Evolutionary conservation across 2,888 invertebrate genomes (phyloP), one percentile per base, ranked within the genome.

Genomic region (Sussaba pulchella): DNA sequence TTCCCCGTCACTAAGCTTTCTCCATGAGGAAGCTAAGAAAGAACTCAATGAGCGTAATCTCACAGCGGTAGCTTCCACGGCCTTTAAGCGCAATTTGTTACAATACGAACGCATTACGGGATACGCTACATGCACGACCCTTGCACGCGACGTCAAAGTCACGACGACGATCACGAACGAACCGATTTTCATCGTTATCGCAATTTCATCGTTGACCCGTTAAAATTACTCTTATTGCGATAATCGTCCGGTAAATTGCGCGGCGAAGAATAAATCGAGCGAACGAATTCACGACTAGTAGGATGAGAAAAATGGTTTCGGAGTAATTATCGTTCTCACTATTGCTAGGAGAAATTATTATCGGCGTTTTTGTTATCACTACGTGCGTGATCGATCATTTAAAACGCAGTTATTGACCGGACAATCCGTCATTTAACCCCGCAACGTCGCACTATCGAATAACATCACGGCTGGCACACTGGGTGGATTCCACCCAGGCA

Each of bases 251-350:
- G 50, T 59, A 64, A 61, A 66, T 75, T 79, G 24, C 59, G 4
- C 17, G 17, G n/a, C 21, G 26, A 17, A 17, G 54, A 64, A 47
- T 19, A 21, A 45, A 78, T 39, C 36, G 26, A 57, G 24, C 6
- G 9, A 69, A 52, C 17, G 61, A n/a, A 64, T 45, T 47, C 67
- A n/a, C 45, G 24, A 43, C 67, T 52, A 39, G 45, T 39, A 17
- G 47, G 66, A 50, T 24, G 9, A n/a, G n/a, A 61, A 9, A 12
- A n/a, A 4, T 36, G 31, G 26, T 19, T 14, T 47, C n/a, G 36
- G 19, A n/a, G n/a, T n/a, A 10, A 41, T 77, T 81, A 64, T 81
- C 31, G 6, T 67, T 70, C 66, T 67, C 67, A 59, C 61, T 66
- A 71, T 76, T 74, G 75, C 78, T 74, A 70, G 31, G 12, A 59